Evolutionary conservation across 2,888 invertebrate genomes (phyloP).

Genomic region (Metalampra italica): DNA sequence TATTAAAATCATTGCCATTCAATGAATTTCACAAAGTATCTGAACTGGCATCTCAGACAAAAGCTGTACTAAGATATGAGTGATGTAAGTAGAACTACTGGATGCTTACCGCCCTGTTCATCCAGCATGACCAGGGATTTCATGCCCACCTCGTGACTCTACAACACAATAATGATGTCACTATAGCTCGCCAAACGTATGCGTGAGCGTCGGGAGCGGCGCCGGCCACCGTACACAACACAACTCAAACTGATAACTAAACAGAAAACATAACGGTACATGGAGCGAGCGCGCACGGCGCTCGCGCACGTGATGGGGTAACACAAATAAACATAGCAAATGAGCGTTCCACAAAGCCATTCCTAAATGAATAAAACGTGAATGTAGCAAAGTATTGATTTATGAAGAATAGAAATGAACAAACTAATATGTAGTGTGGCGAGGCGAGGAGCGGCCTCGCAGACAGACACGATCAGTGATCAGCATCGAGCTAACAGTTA

Average conservation of each 20-base stretch:
- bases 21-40: constrained; percentile 61
- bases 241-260: constrained; percentile 67
- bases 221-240: constrained; percentile 53
- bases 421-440: constrained; percentile 65
- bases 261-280: constrained; percentile 58
- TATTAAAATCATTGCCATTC: constrained; percentile 60
- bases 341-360: constrained; percentile 74
- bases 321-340: constrained; percentile 68
- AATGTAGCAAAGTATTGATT: constrained; percentile 65
- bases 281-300: constrained; percentile 41
- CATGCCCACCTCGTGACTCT: constrained; percentile 99
- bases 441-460: constrained; percentile 69
- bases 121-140: constrained; percentile 99
- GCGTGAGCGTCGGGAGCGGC: constrained; percentile 48
- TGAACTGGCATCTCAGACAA: constrained; percentile 71
- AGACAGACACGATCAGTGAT: constrained; percentile 59
- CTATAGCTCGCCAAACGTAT: constrained; percentile 76
- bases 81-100: constrained; percentile 76
- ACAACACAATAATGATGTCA: constrained; percentile 84
- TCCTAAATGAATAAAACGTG: constrained; percentile 75
- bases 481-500: constrained; percentile 70
- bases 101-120: constrained; percentile 99
- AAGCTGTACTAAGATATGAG: constrained; percentile 74
- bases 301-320: constrained; percentile 33
- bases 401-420: constrained; percentile 65